A percentile compares a stretch with the other conserved stretches of the same genome.
Conservation (phyloP, 2,113 vertebrate species). For the Hippocampus guttulatus region DNA sequence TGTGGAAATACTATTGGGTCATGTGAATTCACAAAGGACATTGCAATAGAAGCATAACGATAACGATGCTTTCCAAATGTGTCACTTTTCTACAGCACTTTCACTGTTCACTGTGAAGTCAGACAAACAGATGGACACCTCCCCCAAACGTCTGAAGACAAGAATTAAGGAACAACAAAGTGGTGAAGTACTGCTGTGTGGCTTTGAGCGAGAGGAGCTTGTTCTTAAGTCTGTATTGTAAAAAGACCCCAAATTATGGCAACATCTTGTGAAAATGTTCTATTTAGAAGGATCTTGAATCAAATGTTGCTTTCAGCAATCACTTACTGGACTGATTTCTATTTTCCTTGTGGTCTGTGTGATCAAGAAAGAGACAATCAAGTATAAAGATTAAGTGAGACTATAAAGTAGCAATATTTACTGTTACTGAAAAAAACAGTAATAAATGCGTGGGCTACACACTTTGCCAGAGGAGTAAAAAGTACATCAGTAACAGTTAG, state of each 20-base stretch:
- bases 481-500: slow-evolving; percentile 6
- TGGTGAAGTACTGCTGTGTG: neutral
- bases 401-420: slow-evolving; percentile 12
- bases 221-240: neutral
- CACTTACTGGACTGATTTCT: neutral
- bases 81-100: neutral
- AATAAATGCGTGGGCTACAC: neutral
- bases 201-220: neutral
- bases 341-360: neutral
- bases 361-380: slow-evolving; percentile 16
- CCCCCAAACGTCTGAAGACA: slow-evolving; percentile 43
- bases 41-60: too few species aligned
- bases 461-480: slow-evolving; percentile 17
- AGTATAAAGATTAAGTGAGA: slow-evolving; percentile 10
- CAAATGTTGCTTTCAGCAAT: neutral
- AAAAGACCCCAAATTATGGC: neutral
- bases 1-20: neutral
- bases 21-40: neutral
- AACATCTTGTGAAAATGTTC: neutral
- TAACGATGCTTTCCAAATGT: neutral
- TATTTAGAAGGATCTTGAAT: neutral
- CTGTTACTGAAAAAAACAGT: neutral
- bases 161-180: slow-evolving; percentile 37
- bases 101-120: slow-evolving; percentile 47
- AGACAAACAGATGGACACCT: slow-evolving; percentile 52